These are phyloP conservation scores for Cacoxenus indagator DNA, from an alignment of 2,888 invertebrate species.

Conservation along the genomic window DNA sequence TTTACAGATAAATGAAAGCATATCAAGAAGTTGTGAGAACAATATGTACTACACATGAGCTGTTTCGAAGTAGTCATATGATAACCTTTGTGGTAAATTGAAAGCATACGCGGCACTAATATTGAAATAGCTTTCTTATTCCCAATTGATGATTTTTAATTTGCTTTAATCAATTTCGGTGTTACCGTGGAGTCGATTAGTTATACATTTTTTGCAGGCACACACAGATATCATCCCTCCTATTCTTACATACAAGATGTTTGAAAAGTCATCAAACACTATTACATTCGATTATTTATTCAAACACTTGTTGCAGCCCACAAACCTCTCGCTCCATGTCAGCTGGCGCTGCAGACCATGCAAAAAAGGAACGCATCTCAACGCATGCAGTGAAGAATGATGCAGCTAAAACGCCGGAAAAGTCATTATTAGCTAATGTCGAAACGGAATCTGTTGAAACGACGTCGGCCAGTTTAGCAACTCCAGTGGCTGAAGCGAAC, in stretches of 20 bases:
- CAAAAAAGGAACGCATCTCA: constrained; percentile 45
- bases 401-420: not conserved
- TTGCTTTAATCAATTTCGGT: too few species aligned
- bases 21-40: too few species aligned
- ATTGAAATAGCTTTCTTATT: too few species aligned
- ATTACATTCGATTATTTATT: too few species aligned
- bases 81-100: too few species aligned
- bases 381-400: not conserved
- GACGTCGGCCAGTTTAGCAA: constrained; percentile 23
- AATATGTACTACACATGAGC: too few species aligned
- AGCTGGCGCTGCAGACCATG: constrained; percentile 62
- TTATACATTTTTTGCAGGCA: too few species aligned
- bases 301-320: constrained; percentile 59
- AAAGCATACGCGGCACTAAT: too few species aligned
- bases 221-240: too few species aligned
- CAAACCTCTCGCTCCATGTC: constrained; percentile 68
- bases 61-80: too few species aligned
- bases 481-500: constrained; percentile 12
- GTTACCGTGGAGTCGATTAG: too few species aligned
- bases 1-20: not conserved
- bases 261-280: not conserved
- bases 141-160: too few species aligned
- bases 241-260: not conserved
- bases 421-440: not conserved
- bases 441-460: constrained; percentile 7